Evolutionary conservation across 92 coral and sea anemone genomes (phyloP).

Genomic region (Porites evermanni): DNA sequence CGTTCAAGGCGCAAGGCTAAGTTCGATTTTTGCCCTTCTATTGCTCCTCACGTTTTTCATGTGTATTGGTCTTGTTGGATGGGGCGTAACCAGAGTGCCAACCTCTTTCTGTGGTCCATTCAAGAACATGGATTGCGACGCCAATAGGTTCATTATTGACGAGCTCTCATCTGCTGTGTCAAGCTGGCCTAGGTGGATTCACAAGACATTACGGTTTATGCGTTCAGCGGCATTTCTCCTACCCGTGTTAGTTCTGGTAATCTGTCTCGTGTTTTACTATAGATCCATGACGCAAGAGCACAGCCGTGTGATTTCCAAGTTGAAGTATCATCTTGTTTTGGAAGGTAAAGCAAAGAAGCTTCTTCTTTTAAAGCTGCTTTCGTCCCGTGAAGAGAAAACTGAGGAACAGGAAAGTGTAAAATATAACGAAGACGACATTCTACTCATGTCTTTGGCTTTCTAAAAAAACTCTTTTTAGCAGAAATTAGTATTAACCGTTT

Average conservation of each 20-base stretch:
- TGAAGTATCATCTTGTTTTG: constrained; percentile 86
- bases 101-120: constrained; percentile 89
- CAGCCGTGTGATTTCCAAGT: constrained; percentile 71
- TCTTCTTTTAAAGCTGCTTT: constrained; percentile 52
- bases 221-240: constrained; percentile 88
- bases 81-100: constrained; percentile 88
- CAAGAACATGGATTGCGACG: constrained; percentile 74
- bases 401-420: constrained; percentile 19
- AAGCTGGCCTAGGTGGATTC: constrained; percentile 81
- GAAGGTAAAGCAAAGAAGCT: constrained; percentile 72
- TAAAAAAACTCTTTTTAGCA: background rate
- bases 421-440: constrained; percentile 45
- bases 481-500: background rate
- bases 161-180: constrained; percentile 64
- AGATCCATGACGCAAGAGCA: constrained; percentile 86
- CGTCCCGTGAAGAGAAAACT: background rate
- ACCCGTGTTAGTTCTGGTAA: constrained; percentile 65
- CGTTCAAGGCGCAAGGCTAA: constrained; percentile 90
- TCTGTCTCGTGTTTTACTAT: constrained; percentile 80
- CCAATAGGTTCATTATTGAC: constrained; percentile 70
- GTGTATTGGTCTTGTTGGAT: constrained; percentile 87
- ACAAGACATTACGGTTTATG: constrained; percentile 71
- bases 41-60: constrained; percentile 82
- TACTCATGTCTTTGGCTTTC: constrained; percentile 5
- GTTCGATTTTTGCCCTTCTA: constrained; percentile 86